Percentiles rank a stretch among this genome's conserved stretches.
phyloP scores from a whole-genome alignment of 1,140 invertebrate species.

The Polypedilum vanderplanki region DNA sequence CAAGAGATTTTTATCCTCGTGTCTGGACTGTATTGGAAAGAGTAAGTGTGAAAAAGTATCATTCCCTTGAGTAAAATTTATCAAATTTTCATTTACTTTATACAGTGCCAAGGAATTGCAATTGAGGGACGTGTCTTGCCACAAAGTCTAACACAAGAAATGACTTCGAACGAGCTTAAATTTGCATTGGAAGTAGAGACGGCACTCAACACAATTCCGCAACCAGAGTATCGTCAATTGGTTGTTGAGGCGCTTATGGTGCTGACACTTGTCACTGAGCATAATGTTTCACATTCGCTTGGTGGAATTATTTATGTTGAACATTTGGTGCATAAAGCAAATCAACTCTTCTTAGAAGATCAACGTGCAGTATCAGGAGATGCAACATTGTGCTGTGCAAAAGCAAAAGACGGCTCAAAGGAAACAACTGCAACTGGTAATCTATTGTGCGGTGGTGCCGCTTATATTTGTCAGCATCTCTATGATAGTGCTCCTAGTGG shows the following conservation, averaged over 20 bases:
- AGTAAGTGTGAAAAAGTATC: conserved; percentile 46
- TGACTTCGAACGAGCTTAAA: conserved; percentile 97
- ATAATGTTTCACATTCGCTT: conserved; percentile 69
- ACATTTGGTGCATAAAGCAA: conserved; percentile 87
- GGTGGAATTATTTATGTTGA: conserved; percentile 85
- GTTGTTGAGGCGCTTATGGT: conserved; percentile 97
- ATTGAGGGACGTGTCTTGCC: conserved; percentile 85
- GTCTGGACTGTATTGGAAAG: conserved; percentile 88
- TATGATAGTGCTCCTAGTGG: conserved; percentile 96
- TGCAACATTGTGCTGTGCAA: conserved; percentile 85
- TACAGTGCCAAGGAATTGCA: conserved; percentile 80
- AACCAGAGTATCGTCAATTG: conserved; percentile 96
- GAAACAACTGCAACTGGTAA: conserved; percentile 54
- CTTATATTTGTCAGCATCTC: conserved; percentile 92
- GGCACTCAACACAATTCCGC: conserved; percentile 93
- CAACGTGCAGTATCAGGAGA: conserved; percentile 80
- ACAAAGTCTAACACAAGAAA: conserved; percentile 90
- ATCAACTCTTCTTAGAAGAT: conserved; percentile 91
- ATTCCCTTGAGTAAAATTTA: conserved; percentile 9
- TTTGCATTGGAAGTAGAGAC: conserved; percentile 97
- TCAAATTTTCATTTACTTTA: conserved; percentile 36
- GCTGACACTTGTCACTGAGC: conserved; percentile 81
- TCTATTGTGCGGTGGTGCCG: conserved; percentile 81
- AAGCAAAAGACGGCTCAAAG: conserved; percentile 53
- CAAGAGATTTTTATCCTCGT: conserved; percentile 89